Evolutionary conservation across 2,888 invertebrate species (phyloP).

Genomic region (Silvanus unidentatus): DNA sequence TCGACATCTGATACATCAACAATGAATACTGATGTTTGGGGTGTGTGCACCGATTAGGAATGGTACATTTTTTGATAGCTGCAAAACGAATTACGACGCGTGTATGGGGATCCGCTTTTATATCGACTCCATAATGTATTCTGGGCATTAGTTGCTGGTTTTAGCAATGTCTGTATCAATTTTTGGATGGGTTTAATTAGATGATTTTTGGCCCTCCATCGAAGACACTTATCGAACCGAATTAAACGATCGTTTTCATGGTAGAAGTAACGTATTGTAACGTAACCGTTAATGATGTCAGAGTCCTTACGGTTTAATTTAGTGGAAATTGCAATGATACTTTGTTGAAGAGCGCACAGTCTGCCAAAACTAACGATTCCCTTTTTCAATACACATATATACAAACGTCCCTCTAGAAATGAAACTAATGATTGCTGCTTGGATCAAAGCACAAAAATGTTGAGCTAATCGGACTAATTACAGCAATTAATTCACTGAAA

Average conservation of each 20-base stretch:
- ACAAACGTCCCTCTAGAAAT: too few relatives aligned
- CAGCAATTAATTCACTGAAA: too few relatives aligned
- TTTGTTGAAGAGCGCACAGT: background rate
- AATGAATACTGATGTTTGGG: constrained; percentile 34
- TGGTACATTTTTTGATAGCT: constrained; percentile 31
- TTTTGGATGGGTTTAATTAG: too few relatives aligned
- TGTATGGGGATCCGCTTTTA: constrained; percentile 11
- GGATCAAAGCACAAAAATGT: too few relatives aligned
- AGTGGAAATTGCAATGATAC: constrained; percentile 17
- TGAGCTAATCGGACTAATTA: too few relatives aligned
- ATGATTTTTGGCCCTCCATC: too few relatives aligned
- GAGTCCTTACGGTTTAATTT: constrained; percentile 15
- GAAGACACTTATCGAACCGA: constrained; percentile 1
- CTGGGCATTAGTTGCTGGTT: too few relatives aligned
- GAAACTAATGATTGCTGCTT: too few relatives aligned
- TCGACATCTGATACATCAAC: constrained; percentile 4
- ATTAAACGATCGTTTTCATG: constrained; percentile 12
- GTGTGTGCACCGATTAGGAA: constrained; percentile 34
- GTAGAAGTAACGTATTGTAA: constrained; percentile 15
- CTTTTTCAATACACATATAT: too few relatives aligned
- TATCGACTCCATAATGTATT: too few relatives aligned
- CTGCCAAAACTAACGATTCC: too few relatives aligned
- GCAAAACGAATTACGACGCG: constrained; percentile 31
- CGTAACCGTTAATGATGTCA: constrained; percentile 15
- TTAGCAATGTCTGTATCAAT: too few relatives aligned